These are phyloP conservation scores for Perodicticus potto DNA, from an alignment of 2,797 vertebrate species.

Conservation along the genomic window DNA sequence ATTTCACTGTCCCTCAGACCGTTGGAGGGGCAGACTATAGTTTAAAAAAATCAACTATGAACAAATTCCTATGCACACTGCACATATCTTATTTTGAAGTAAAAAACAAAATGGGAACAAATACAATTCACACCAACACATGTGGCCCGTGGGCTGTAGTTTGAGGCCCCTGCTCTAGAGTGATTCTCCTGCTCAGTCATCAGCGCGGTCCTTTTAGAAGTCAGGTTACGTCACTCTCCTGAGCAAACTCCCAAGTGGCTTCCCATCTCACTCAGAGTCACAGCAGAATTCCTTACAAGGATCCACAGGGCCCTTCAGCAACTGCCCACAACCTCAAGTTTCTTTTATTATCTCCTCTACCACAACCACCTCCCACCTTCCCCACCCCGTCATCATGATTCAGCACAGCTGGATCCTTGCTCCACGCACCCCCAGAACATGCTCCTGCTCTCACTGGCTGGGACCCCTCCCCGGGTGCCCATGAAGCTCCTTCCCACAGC, in stretches of 20 bases:
- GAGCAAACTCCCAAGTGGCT: constrained; percentile 32
- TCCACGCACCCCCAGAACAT: background rate
- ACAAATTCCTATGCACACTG: too few relatives aligned
- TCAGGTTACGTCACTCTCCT: constrained; percentile 34
- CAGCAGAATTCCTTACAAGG: constrained; percentile 52
- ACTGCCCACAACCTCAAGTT: background rate
- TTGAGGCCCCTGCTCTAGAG: too few relatives aligned
- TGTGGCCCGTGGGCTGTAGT: too few relatives aligned
- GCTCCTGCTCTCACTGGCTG: background rate
- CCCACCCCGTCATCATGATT: background rate
- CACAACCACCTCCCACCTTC: too few relatives aligned
- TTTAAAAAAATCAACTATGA: too few relatives aligned
- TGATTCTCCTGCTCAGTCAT: constrained; percentile 10
- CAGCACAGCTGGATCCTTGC: background rate
- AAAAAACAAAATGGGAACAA: too few relatives aligned
- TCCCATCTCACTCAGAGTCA: constrained; percentile 36
- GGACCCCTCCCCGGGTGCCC: background rate
- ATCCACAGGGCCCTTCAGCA: constrained; percentile 1
- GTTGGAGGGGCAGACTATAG: too few relatives aligned
- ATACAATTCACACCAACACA: too few relatives aligned
- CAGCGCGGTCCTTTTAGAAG: constrained; percentile 30
- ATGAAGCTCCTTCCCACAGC: background rate
- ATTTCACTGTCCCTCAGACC: too few relatives aligned
- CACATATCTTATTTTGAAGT: too few relatives aligned
- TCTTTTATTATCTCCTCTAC: background rate